Evolutionary conservation across 2,888 invertebrate genomes (phyloP).

Genomic region (Cordilura impudica): DNA sequence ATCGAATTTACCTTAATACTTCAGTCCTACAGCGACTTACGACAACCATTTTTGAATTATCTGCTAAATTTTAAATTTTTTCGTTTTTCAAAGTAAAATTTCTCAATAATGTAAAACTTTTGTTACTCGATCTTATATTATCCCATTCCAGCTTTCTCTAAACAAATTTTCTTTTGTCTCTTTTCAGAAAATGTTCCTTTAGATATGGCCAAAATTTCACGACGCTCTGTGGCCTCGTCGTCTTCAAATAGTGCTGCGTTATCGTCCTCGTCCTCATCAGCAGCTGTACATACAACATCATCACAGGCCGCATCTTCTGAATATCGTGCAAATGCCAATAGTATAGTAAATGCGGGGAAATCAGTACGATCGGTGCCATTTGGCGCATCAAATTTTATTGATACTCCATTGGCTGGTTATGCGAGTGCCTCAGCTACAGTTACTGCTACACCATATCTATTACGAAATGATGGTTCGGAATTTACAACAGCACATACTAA

Average conservation of each 20-base stretch:
- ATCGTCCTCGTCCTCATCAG: constrained; percentile 64
- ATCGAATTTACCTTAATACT: too few relatives aligned
- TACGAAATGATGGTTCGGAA: constrained; percentile 64
- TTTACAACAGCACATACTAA: constrained; percentile 60
- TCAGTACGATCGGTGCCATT: constrained; percentile 40
- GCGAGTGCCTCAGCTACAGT: constrained; percentile 53
- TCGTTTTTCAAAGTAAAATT: too few relatives aligned
- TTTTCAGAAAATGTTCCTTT: constrained; percentile 77
- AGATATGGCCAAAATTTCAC: constrained; percentile 79
- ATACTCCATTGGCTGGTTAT: constrained; percentile 54
- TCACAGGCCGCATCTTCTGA: constrained; percentile 30
- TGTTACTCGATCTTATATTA: too few relatives aligned
- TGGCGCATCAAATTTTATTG: constrained; percentile 53
- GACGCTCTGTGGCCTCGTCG: constrained; percentile 76
- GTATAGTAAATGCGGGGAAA: constrained; percentile 45
- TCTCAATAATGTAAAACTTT: too few relatives aligned
- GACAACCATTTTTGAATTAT: too few relatives aligned
- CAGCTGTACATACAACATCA: constrained; percentile 40
- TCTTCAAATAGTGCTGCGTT: constrained; percentile 67
- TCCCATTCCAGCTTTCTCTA: not conserved
- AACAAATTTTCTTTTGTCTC: not conserved
- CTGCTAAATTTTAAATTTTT: too few relatives aligned
- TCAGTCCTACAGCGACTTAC: too few relatives aligned
- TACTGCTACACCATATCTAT: constrained; percentile 63
- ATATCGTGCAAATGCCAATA: constrained; percentile 33